phyloP scores from a whole-genome alignment of 2,888 invertebrate species.

The Escarpia spicata region DNA sequence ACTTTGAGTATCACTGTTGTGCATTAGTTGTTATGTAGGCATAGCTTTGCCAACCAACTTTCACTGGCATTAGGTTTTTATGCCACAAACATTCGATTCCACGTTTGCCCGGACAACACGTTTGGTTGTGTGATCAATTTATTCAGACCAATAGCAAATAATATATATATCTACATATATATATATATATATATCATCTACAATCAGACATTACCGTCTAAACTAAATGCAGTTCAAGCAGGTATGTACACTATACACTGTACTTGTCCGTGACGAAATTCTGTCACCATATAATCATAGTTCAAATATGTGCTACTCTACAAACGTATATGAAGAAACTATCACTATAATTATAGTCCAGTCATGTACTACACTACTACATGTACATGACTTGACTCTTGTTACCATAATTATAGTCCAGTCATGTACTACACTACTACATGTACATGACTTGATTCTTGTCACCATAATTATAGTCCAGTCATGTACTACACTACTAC shows the following conservation, averaged over 20 bases:
- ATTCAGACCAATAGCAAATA: neutral
- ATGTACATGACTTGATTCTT: no score
- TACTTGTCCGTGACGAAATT: no score
- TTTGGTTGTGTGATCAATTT: neutral
- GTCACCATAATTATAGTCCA: no score
- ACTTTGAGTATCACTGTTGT: neutral
- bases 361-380: no score
- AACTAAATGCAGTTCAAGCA: neutral
- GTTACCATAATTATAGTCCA: no score
- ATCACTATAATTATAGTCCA: no score
- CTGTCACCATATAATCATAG: no score
- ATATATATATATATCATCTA: neutral
- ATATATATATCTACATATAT: neutral
- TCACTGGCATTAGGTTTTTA: neutral
- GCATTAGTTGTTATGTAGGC: neutral
- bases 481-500: no score
- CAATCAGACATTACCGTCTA: neutral
- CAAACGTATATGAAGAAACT: no score
- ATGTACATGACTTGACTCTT: no score
- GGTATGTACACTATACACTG: neutral
- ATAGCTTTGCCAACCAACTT: neutral
- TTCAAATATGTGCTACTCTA: no score
- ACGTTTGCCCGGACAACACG: neutral
- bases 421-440: no score
- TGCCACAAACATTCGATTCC: neutral